Conservation (phyloP, 2,113 vertebrate species). For the Ciconia stormi region DNA sequence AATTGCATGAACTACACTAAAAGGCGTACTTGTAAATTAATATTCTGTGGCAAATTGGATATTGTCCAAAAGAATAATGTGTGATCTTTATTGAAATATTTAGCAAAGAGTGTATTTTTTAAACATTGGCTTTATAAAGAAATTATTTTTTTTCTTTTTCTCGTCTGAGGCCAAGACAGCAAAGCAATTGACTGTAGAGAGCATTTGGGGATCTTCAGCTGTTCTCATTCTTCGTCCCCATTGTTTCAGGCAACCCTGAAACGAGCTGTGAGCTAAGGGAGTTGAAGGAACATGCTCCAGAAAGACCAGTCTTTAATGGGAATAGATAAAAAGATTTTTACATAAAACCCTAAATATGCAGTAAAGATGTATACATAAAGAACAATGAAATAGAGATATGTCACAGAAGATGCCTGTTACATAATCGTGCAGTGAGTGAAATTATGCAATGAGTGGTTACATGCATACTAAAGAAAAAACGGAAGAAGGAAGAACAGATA, state of each 20-base stretch:
- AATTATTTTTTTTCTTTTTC: background rate
- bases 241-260: background rate
- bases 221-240: background rate
- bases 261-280: background rate
- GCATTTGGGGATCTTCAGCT: background rate
- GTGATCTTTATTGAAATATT: background rate
- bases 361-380: background rate
- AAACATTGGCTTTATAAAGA: background rate
- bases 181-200: background rate
- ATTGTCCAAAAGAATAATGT: background rate
- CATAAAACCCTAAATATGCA: background rate
- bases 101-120: background rate
- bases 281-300: background rate
- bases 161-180: background rate
- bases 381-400: background rate
- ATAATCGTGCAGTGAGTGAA: background rate
- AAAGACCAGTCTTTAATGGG: background rate
- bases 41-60: background rate
- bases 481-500: background rate
- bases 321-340: background rate
- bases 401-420: background rate
- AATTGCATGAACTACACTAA: too few relatives aligned
- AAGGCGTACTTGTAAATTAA: background rate
- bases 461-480: background rate
- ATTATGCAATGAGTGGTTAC: background rate